Base-by-base conservation (phyloP, 2,113 vertebrate species). In the Phaethon lepturus region DNA sequence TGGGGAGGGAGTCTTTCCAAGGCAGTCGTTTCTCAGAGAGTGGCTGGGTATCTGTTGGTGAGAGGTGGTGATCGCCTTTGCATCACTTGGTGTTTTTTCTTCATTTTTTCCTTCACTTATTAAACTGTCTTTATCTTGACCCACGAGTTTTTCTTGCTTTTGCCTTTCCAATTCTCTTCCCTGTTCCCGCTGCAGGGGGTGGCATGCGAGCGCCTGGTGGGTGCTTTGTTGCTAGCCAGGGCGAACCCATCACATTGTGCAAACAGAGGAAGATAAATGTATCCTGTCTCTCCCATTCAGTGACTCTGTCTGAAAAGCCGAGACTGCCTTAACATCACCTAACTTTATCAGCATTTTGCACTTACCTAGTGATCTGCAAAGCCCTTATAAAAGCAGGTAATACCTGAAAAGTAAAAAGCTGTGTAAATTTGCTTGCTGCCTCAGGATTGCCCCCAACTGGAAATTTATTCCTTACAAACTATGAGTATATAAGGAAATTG, bases 181-280 rank as follows among this genome's bases (percentile, higher is more conserved):
- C 12, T 0, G 0, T 19, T 52, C n/a, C 53, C 40, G 38, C 53
- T 47, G 14, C 1, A 44, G 44, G 6, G n/a, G 22, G 14, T 31
- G 2, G 1, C 13, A 47, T 68, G 44, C 4, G 0, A 53, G 50
- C 5, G 1, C 38, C 28, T 64, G n/a, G 31, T 31, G 63, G 25
- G 25, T 17, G 53, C 31, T 64, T 76, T 52, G 44, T 3, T 80
- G 72, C 33, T 79, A 49, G 17, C 17, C 0, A 0, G 42, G 26
- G 8, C 58, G 23, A 88, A 17, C 33, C 17, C 60, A 45, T 12
- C 59, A 9, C 53, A n/a, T 1, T 40, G 56, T 10, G 8, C 38
- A 38, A 90, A 50, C 24, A 87, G 52, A 64, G 18, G 12, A 78
- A 86, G 20, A 76, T 7, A 81, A 58, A 85, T 9, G 17, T 29